phyloP scores from a whole-genome alignment of 1,140 invertebrate genomes.

The Drosophila kikkawai region DNA sequence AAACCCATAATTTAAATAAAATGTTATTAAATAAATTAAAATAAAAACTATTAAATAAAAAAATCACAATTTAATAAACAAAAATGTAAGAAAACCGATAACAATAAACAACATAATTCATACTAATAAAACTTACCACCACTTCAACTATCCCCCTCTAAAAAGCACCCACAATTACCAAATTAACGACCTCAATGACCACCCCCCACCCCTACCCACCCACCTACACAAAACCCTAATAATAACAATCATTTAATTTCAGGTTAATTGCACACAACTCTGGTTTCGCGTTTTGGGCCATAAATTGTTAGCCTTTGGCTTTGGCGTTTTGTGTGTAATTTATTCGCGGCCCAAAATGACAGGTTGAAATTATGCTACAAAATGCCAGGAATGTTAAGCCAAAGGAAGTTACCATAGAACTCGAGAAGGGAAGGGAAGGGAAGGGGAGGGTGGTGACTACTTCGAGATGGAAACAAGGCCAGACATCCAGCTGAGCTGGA shows the following conservation, averaged over 20 bases:
- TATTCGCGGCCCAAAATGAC: slow-evolving; percentile 65
- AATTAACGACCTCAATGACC: background rate
- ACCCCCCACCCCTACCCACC: no score
- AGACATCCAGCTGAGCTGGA: slow-evolving; percentile 15
- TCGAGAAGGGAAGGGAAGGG: no score
- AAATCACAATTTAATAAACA: background rate
- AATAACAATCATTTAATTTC: slow-evolving; percentile 75
- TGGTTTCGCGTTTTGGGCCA: slow-evolving; percentile 13
- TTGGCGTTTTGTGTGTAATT: slow-evolving; percentile 54
- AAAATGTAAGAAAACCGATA: background rate
- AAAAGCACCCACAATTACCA: slow-evolving; percentile 11
- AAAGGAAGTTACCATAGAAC: background rate
- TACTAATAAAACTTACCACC: background rate
- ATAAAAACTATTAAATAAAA: no score
- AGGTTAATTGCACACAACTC: slow-evolving; percentile 73
- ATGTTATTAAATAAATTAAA: no score
- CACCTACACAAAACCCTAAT: slow-evolving; percentile 23
- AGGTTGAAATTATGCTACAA: slow-evolving; percentile 78
- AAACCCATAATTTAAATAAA: no score
- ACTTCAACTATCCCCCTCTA: background rate
- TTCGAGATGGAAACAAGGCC: slow-evolving; percentile 17
- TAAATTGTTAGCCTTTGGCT: slow-evolving; percentile 61
- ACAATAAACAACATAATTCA: background rate
- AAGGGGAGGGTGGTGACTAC: no score
- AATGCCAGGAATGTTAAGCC: slow-evolving; percentile 61